Evolutionary conservation across 2,113 vertebrate species (phyloP), one percentile per base, ranked within the genome.

Genomic region (Athene noctua): DNA sequence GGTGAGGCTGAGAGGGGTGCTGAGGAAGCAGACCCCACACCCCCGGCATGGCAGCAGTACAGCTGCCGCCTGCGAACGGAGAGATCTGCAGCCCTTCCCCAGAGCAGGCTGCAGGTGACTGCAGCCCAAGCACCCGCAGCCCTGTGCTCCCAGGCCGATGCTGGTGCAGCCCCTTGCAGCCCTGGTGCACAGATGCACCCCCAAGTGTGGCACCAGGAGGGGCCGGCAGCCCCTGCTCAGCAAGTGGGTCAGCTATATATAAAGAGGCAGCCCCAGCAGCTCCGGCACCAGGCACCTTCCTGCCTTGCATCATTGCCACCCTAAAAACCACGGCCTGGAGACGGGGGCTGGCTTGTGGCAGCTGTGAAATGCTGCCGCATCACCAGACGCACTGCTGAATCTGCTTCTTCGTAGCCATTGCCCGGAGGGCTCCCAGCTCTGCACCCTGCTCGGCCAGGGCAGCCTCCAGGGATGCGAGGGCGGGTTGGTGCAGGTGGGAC

Each of bases 181-280:
- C 54, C 62, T 2, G 0, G 19, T 22, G 73, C 59, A 40, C 4
- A 3, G 15, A 34, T 0, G 2, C 44, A 55, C 34, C 80, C 75
- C 88, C 44, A 47, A 44, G 21, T 4, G 32, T 16, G 4, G 88
- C 91, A 65, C 57, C 66, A 59, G 74, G 46, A 88, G 79, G 61
- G 89, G 51, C 71, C 1, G 1, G 74, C 89, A 91, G 93, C 68
- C 65, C 92, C 81, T 2, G 2, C 93, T 83, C 87, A 34, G 93
- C 89, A 96, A 95, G 52, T 92, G 84, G 95, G 95, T 91, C 96
- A 92, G 93, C 93, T 94, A 92, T 87, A 96, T 94, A 89, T 97
- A 96, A 92, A 92, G 2, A 0, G 34, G 66, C 26, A 27, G 86
- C 38, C 71, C 75, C 47, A 86, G 93, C 86, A 89, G 93, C 6